Evolutionary conservation across 2,113 vertebrate species (phyloP), one percentile per base, ranked within the genome.

Genomic region (Chaetodon trifascialis): DNA sequence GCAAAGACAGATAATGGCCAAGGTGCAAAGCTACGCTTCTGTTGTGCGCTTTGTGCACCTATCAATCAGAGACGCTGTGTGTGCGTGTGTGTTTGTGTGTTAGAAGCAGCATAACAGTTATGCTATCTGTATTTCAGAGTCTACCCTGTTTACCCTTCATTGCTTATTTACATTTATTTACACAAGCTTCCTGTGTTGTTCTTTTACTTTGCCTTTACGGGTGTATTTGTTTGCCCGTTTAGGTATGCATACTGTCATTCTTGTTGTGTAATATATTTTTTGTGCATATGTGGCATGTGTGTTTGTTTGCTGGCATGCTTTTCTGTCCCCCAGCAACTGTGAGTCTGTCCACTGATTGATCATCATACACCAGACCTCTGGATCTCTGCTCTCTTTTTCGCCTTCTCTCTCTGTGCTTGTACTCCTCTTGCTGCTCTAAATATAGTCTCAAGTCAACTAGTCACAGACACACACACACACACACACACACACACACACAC

Each of bases 331-430:
- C 82, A 91, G 91, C 88, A 90, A 80, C 82, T 83, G 47, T 69
- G 82, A 86, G 83, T 79, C 85, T 84, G 76, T 83, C 78, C 77
- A 67, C 80, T 94, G 94, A 95, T 95, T 95, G 94, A 95, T 95
- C 91, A 93, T 91, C 59, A 34, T 69, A 88, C 88, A 91, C 87
- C 85, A 93, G 93, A 94, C 91, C 93, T 94, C 90, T 88, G 84
- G 87, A 90, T 89, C 91, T 91, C 82, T 90, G 88, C 86, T 89
- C 83, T 60, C 70, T 86, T 88, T 88, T 91, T 82, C 72, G 51
- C 46, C 65, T 74, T 85, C 65, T 84, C 84, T 81, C 66, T 83
- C 80, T 85, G 73, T 84, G 55, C 78, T 84, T 75, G 80, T 91
- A 76, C 79, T 77, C 76, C 83, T 87, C 89, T 87, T 78, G 82